Base-by-base conservation (phyloP, 2,113 vertebrate species). In the Oxyura jamaicensis region DNA sequence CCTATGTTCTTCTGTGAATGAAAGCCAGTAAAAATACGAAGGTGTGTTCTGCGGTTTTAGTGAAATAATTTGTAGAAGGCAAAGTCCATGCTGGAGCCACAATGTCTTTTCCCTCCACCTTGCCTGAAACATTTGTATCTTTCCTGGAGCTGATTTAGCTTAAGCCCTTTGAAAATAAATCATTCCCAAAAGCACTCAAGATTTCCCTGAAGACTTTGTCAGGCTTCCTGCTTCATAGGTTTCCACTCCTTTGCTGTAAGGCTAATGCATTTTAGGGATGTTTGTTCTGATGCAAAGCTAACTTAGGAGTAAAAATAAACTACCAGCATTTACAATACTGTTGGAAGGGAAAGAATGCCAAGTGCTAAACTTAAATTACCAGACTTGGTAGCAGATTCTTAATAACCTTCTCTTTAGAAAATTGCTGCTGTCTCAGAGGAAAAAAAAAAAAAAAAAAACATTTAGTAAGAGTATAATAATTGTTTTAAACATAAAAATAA, bases 181-280 rank as follows among this genome's bases (percentile, higher is more conserved):
- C 91, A 97, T 96, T 92, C 95, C 96, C 96, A 75, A 96, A 97
- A 97, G 97, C 98, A 98, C 97, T 98, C 97, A 98, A 91, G 83
- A 97, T 97, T 97, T 98, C 97, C 97, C 97, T 17, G 23, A 95
- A 97, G 97, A 96, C 95, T 78, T 86, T 52, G 42, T 93, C 80
- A 97, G 89, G 94, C 96, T 98, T 98, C 97, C 95, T 98, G 96
- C 93, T 96, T 93, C 84, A 83, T 90, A 95, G 90, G 93, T 96
- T 97, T 96, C 95, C 82, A 95, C 77, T 97, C 68, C 79, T 96
- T 93, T 89, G 90, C 96, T 96, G 46, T 92, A 92, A 97, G 94
- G 94, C 95, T 98, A 96, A 97, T 97, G 95, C 95, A 79, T 97
- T 98, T 97, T 97, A 95, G 91, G 91, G 78, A 97, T 94, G 96